Base-by-base conservation (phyloP, 2,797 vertebrate species). In the Antrozous pallidus region DNA sequence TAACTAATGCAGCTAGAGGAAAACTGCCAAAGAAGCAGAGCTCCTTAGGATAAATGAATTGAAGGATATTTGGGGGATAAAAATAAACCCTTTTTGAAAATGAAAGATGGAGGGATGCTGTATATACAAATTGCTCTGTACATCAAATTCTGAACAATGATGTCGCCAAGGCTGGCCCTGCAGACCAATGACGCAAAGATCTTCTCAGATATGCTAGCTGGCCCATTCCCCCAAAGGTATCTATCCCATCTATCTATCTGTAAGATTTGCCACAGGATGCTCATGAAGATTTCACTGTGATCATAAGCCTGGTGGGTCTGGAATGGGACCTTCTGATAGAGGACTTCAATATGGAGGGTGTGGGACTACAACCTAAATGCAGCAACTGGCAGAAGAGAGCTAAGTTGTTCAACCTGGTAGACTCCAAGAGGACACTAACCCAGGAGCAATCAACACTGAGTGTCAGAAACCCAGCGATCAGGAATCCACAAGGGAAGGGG, bases 41-140 rank as follows among this genome's bases (percentile, higher is more conserved):
- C 47, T 96, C 79, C 92, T 97, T 93, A 89, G 81, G 90, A 93
- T 92, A 96, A 96, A 81, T 94, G 96, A 95, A 95, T 65, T 96
- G 96, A 94, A 96, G 86, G 69, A 89, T 96, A 94, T 92, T 88
- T 96, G 18, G 36, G 74, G 67, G 78, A 93, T 96, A 96, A 96
- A 97, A 97, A 97, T 96, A 97, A 95, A 96, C 87, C 71, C 67
- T 94, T 96, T 97, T 96, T 96, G 92, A 92, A 97, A 91, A 96
- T 93, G 93, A 96, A 93, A 93, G 78, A 88, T 96, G 88, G 17
- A 85, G 42, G 77, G 67, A 67, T 88, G 69, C 54, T 90, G n/a
- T 91, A 80, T 96, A 94, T 84, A 92, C 90, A 92, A 92, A 97
- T 93, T 86, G n/a, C 93, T 65, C 49, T 88, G 58, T 61, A 88